These are phyloP conservation scores for Lasioglossum baleicum DNA, from an alignment of 1,140 invertebrate genomes.

Conservation along the genomic window DNA sequence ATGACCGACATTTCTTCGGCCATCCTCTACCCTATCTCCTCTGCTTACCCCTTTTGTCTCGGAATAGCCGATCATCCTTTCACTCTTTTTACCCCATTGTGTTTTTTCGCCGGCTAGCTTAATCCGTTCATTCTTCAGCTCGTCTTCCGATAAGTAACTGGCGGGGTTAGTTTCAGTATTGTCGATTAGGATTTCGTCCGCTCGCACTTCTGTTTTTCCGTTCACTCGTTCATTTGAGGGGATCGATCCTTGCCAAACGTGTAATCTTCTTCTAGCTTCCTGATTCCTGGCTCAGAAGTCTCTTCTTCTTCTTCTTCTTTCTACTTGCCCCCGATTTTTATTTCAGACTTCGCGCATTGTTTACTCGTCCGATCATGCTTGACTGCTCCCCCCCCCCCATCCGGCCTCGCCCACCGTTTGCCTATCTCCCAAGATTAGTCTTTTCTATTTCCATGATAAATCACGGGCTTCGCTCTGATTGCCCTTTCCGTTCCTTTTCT, in stretches of 20 bases:
- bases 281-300: neutral
- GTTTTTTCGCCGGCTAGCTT: slow-evolving; percentile 23
- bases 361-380: neutral
- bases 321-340: neutral
- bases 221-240: neutral
- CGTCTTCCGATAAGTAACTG: neutral
- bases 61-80: neutral
- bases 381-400: neutral
- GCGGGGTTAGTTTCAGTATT: neutral
- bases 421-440: neutral
- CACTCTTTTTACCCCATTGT: neutral
- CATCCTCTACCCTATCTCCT: neutral
- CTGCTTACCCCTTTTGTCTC: slow-evolving; percentile 3
- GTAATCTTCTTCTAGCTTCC: neutral
- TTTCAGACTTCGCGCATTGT: neutral
- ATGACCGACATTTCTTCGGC: neutral
- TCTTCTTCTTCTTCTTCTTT: neutral
- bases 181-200: neutral
- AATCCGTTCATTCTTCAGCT: slow-evolving; percentile 33
- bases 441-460: neutral
- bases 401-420: neutral
- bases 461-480: neutral
- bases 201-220: neutral
- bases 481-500: neutral
- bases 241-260: neutral